Base-by-base conservation (phyloP, 2,888 invertebrate genomes). In the Epinotia demarniana region DNA sequence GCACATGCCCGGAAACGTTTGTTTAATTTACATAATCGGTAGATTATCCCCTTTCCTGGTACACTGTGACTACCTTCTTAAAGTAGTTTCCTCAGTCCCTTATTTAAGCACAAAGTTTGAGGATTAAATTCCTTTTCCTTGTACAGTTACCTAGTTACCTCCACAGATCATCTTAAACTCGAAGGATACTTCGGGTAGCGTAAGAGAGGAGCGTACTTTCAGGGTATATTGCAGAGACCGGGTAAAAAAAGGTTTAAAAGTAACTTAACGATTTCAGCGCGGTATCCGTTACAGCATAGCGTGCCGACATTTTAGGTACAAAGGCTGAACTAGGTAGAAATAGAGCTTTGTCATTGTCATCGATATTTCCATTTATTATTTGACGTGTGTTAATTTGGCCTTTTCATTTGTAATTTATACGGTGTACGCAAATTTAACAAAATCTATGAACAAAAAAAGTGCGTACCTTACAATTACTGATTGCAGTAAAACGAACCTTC, bases 11-110 rank as follows among this genome's bases (percentile, higher is more conserved):
- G 71, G 73, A 55, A 53, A 85, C 84, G 82, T 84, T 84, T 78
- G 82, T 80, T 71, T 79, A 80, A 87, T 89, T 87, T 85, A 80
- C 89, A 87, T 90, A 89, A 87, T 87, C 86, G 78, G 75, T 73
- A 83, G 87, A 85, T 86, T 85, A 83, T 77, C 73, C 63, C 27
- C 69, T 18, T 61, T 43, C 60, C 55, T 55, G 60, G 23, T 66
- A 72, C 61, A 67, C 27, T n/a, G 19, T 46, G 23, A 46, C 66
- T 63, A 70, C 60, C 46, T 60, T 61, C 55, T 55, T 55, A 57
- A 72, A 75, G 61, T 75, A 75, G 75, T 75, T 75, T 55, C 71
- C 57, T 67, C 12, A 62, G 72, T 55, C 75, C 72, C 46, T 75
- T 75, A 71, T 71, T 72, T 75, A 75, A 71, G 71, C 61, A 72